These are phyloP conservation scores for Gymnosoma rotundatum DNA, from an alignment of 2,888 invertebrate genomes.

Conservation along the genomic window DNA sequence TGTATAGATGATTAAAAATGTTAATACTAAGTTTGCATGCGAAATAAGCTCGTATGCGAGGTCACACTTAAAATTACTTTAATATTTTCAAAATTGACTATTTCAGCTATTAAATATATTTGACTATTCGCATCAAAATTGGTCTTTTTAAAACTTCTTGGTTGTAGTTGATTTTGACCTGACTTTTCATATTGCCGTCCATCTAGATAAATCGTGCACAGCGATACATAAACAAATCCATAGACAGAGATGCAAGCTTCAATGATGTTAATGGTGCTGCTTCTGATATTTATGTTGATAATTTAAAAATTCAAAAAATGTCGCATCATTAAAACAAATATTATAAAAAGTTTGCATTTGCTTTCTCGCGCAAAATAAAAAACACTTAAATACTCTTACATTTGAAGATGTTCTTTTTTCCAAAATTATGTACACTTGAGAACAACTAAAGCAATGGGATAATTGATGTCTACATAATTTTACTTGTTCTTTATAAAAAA, in stretches of 20 bases:
- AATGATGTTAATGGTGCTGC: constrained; percentile 10
- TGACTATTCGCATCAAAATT: no score
- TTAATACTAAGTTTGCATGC: neutral
- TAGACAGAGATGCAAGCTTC: constrained; percentile 43
- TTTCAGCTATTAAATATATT: no score
- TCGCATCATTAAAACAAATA: constrained; percentile 53
- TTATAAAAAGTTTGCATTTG: constrained; percentile 32
- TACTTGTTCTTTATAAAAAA: constrained; percentile 2
- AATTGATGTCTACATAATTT: constrained; percentile 33
- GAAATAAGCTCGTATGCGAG: neutral
- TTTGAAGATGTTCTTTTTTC: constrained; percentile 36
- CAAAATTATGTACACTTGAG: constrained; percentile 43
- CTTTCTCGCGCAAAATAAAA: constrained; percentile 43
- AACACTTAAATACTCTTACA: constrained; percentile 56
- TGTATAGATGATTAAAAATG: constrained; percentile 13
- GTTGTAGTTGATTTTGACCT: neutral
- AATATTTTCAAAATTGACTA: neutral
- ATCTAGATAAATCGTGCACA: neutral
- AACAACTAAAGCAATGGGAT: constrained; percentile 20
- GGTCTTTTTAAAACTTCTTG: no score
- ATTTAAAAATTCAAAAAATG: constrained; percentile 63
- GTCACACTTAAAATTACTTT: neutral
- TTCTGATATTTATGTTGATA: constrained; percentile 45
- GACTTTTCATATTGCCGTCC: neutral
- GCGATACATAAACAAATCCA: constrained; percentile 37